Evolutionary conservation across 2,797 vertebrate genomes (phyloP).

Genomic region (Tapera naevia): DNA sequence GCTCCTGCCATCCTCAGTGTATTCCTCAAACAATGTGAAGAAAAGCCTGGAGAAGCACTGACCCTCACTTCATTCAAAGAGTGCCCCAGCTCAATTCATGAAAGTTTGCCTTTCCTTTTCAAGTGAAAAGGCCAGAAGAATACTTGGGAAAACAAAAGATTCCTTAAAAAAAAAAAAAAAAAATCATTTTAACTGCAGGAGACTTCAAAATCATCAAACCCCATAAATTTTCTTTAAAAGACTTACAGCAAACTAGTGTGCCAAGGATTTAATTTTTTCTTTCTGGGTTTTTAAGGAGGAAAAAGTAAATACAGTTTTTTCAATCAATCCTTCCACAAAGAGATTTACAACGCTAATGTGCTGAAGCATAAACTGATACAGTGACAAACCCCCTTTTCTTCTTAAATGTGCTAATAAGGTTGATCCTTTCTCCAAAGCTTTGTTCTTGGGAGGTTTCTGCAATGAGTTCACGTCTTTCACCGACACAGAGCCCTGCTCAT

Average conservation of each 20-base stretch:
- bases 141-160: constrained; percentile 58
- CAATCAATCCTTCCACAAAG: constrained; percentile 30
- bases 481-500: constrained; percentile 31
- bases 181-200: constrained; percentile 8
- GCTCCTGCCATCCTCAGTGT: constrained; percentile 56
- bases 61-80: constrained; percentile 49
- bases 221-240: constrained; percentile 34
- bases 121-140: constrained; percentile 59
- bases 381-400: constrained; percentile 59
- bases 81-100: constrained; percentile 57
- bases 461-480: constrained; percentile 60
- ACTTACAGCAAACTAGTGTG: background rate
- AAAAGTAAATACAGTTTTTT: constrained; percentile 35
- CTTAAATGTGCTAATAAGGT: constrained; percentile 68
- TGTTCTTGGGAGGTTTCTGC: constrained; percentile 56
- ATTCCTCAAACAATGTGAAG: constrained; percentile 57
- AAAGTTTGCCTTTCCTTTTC: constrained; percentile 66
- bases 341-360: constrained; percentile 45
- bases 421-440: constrained; percentile 59
- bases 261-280: background rate
- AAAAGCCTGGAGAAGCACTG: constrained; percentile 66
- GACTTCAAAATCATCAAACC: constrained; percentile 14
- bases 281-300: background rate
- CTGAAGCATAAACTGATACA: constrained; percentile 64
- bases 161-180: background rate